These are phyloP conservation scores for Calliphora vomitoria DNA, from an alignment of 2,888 invertebrate genomes.

Conservation along the genomic window DNA sequence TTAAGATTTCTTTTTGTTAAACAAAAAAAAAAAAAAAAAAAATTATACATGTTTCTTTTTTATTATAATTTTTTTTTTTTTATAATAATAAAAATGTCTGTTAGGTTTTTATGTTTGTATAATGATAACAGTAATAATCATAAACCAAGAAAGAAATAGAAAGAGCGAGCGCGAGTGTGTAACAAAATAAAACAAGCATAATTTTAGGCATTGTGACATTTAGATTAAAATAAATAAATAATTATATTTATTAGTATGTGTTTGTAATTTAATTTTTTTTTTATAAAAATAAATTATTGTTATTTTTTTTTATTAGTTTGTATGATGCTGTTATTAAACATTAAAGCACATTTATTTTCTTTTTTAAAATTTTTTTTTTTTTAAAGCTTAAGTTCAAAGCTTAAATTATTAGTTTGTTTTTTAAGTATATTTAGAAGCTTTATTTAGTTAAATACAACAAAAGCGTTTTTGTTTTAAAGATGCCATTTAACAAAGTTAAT, in stretches of 20 bases:
- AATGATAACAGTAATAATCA: slow-evolving; percentile 42
- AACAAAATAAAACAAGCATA: slow-evolving; percentile 64
- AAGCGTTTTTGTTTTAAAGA: slow-evolving; percentile 16
- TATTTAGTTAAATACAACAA: slow-evolving; percentile 9
- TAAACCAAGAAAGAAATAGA: neutral
- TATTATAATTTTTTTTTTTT: slow-evolving; percentile 19
- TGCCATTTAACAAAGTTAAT: slow-evolving; percentile 13
- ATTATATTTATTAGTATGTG: slow-evolving; percentile 6
- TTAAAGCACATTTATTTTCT: slow-evolving; percentile 56
- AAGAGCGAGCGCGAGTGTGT: slow-evolving; percentile 16
- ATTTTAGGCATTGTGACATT: slow-evolving; percentile 66
- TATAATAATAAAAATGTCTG: slow-evolving; percentile 37
- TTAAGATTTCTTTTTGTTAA: slow-evolving; percentile 36
- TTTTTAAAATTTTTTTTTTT: neutral
- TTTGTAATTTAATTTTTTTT: neutral
- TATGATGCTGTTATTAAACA: slow-evolving; percentile 28
- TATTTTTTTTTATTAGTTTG: neutral
- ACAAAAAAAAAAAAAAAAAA: neutral
- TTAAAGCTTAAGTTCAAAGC: slow-evolving; percentile 14
- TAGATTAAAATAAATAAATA: slow-evolving; percentile 39
- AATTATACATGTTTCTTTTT: slow-evolving; percentile 33
- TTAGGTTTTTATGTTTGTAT: slow-evolving; percentile 32
- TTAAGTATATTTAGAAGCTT: slow-evolving; percentile 1
- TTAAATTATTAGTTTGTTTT: neutral
- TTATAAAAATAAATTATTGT: neutral